Evolutionary conservation across 2,888 invertebrate species (phyloP).

Genomic region (Nomada ferruginata): DNA sequence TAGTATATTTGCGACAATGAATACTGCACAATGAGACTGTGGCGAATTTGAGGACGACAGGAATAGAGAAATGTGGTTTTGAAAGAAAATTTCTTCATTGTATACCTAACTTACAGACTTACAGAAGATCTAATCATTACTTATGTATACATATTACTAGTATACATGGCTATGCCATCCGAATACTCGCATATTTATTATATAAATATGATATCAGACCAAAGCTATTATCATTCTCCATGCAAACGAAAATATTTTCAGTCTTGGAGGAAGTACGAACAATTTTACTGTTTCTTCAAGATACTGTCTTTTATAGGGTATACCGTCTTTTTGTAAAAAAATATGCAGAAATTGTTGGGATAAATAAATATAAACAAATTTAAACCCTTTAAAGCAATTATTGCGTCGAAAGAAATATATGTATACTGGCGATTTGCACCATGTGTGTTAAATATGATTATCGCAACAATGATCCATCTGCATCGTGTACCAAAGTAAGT

Average conservation of each 20-base stretch:
- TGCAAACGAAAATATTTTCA: neutral
- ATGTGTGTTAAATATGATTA: neutral
- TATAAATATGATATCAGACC: neutral
- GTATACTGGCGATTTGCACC: neutral
- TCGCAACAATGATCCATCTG: neutral
- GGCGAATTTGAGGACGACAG: too few relatives aligned
- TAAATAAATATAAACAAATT: too few relatives aligned
- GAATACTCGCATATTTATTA: neutral
- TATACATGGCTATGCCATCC: too few relatives aligned
- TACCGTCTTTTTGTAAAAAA: too few relatives aligned
- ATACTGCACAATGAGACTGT: neutral
- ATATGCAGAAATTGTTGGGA: too few relatives aligned
- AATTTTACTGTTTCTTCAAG: too few relatives aligned
- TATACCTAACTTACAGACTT: too few relatives aligned
- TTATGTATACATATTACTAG: neutral
- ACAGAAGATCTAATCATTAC: neutral
- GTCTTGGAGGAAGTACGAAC: too few relatives aligned
- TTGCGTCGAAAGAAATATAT: too few relatives aligned
- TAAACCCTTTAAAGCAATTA: too few relatives aligned
- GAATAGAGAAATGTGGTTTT: neutral
- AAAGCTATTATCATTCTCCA: too few relatives aligned
- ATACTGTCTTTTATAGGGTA: too few relatives aligned
- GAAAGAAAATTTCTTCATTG: neutral
- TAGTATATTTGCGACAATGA: neutral
- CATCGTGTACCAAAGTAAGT: conserved; percentile 5